A percentile compares a stretch with the other conserved stretches of the same genome.
phyloP scores from a whole-genome alignment of 2,888 invertebrate species.

The Sepioteuthis lessoniana region DNA sequence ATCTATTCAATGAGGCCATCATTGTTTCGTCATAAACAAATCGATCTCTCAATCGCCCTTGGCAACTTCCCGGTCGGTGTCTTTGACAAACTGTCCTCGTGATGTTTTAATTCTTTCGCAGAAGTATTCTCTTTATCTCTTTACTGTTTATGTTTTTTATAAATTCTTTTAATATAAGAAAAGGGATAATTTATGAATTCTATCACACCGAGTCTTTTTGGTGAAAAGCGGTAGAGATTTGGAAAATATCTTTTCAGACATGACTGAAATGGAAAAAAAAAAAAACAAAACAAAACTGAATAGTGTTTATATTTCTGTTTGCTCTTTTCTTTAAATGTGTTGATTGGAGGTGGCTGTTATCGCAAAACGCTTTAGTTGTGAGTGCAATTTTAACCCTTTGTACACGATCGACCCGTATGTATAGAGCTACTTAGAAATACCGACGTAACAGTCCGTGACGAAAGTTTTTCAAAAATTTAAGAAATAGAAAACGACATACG shows the following conservation, averaged over 20 bases:
- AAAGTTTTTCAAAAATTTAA: too few species aligned
- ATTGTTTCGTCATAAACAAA: background rate
- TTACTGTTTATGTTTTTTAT: background rate
- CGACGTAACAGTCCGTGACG: too few species aligned
- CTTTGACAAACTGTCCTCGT: background rate
- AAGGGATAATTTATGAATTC: background rate
- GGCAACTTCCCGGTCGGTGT: background rate
- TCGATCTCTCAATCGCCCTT: background rate
- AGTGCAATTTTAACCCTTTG: too few species aligned
- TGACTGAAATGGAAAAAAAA: background rate
- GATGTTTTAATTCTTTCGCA: background rate
- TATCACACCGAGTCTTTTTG: conserved; percentile 4
- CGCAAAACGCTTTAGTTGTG: background rate
- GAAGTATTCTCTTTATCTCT: background rate
- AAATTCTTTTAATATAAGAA: background rate
- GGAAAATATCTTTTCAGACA: background rate
- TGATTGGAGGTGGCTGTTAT: background rate
- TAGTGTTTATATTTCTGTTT: background rate
- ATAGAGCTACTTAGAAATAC: too few species aligned
- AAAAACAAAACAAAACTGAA: too few species aligned
- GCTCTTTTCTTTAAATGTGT: background rate
- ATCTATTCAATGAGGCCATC: background rate
- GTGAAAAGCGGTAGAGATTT: background rate
- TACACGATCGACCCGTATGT: too few species aligned
- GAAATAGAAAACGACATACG: too few species aligned